Evolutionary conservation across 1,140 invertebrate genomes (phyloP), one percentile per base, ranked within the genome.

Genomic region (Drosophila virilis): DNA sequence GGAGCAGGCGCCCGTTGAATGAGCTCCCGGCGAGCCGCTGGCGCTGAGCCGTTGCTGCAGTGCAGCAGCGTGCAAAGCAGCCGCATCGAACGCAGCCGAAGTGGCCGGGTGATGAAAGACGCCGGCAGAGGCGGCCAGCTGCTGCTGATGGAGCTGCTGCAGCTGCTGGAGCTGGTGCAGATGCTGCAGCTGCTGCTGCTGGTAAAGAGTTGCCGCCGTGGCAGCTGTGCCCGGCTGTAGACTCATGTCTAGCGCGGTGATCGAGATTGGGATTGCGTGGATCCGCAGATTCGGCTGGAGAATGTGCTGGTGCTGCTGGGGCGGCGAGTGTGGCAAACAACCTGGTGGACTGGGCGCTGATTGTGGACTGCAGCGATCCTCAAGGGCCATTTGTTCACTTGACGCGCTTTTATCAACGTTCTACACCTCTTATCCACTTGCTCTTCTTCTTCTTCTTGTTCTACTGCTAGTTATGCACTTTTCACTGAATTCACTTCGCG

Each of bases 351-450:
- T 94, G 85, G 93, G 94, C 60, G 94, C 94, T 92, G 94, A 93
- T 78, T 93, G 94, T 71, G 94, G 94, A 92, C 94, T 94, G 92
- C 93, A 94, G 40, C 94, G 93, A 83, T 94, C 94, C 93, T 94
- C 94, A 60, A 94, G 93, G 64, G 94, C 94, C 94, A 94, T 94
- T 81, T 77, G 78, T 67, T 61, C 64, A 75, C 74, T 78, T 61
- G 45, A 45, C 60, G 42, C 43, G 32, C 12, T 9, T 22, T 43
- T 60, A 38, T 52, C 12, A 45, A 48, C 50, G 33, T 45, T 13
- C 43, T 9, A 13, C 37, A 28, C 22, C 22, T 28, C 22, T 28
- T 28, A 28, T 28, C 22, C 22, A 28, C 22, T 28, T 48, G 13
- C n/a, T 52, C 45, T 61, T 61, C 58, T 35, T 35, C 15, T 52